phyloP scores from a whole-genome alignment of 2,888 invertebrate species.

The Zelleria hepariella region DNA sequence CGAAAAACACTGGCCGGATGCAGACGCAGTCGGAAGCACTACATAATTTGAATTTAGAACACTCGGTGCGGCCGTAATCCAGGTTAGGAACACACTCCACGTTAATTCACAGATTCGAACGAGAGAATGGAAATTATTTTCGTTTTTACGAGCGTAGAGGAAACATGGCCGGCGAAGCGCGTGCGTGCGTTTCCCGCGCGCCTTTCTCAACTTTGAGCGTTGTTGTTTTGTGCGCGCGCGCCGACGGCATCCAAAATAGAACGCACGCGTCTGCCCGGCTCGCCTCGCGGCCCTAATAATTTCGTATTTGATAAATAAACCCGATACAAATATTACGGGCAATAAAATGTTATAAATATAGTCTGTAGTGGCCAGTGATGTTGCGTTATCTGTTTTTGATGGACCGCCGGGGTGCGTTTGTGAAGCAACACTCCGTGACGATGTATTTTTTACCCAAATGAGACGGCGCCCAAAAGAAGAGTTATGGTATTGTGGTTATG shows the following conservation, averaged over 20 bases:
- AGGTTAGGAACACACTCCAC: background rate
- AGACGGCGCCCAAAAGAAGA: too few species aligned
- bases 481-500: too few species aligned
- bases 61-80: background rate
- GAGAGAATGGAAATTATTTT: constrained; percentile 8
- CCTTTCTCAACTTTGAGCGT: constrained; percentile 48
- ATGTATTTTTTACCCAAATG: background rate
- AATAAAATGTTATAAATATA: constrained; percentile 50
- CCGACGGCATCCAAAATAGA: constrained; percentile 49
- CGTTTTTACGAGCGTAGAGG: constrained; percentile 17
- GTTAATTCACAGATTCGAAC: background rate
- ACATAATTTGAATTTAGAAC: background rate
- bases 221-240: constrained; percentile 58
- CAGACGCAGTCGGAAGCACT: background rate
- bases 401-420: constrained; percentile 17
- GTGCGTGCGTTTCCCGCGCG: constrained; percentile 42
- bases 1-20: constrained; percentile 1
- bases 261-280: constrained; percentile 42
- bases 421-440: background rate
- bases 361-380: constrained; percentile 8
- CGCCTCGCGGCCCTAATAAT: constrained; percentile 45
- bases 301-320: constrained; percentile 48
- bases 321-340: constrained; percentile 52
- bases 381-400: constrained; percentile 44
- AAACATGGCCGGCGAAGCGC: constrained; percentile 15